Base-by-base conservation (phyloP, 2,888 invertebrate genomes). In the Dione vanillae region DNA sequence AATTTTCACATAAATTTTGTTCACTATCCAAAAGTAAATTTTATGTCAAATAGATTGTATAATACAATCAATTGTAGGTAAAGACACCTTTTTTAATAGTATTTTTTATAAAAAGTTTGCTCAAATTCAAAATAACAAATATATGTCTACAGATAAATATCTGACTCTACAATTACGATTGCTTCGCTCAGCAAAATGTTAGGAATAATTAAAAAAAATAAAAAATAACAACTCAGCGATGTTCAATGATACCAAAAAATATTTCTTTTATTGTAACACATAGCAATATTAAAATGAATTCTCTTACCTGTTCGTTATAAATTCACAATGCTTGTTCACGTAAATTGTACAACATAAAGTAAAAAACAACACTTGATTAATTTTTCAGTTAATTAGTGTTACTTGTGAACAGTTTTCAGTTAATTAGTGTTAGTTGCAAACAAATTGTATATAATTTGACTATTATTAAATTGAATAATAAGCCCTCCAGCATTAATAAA, bases 401-500 rank as follows among this genome's bases (percentile, higher is more conserved):
- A n/a, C n/a, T n/a, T n/a, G n/a, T n/a, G n/a, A n/a, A n/a, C n/a
- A n/a, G n/a, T n/a, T 27, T 35, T 35, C n/a, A 35, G 12, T 27
- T n/a, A 27, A 52, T 14, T 8, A 52, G 14, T 35, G 1, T 16
- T 54, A 54, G 5, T 27, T 37, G 16, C 11, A 56, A 6, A 37
- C 11, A 40, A 37, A 11, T 37, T 56, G 16, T 56, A 37, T 37
- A 7, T 37, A 56, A 40, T 37, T 56, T 56, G 10, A 11, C 2
- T 35, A 56, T 56, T 56, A 16, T 19, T 56, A 40, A 11, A 16
- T 40, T 16, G 10, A 40, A 56, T 16, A 56, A 56, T 56, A 56
- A 56, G 16, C 11, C 10, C 45, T 61, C 7, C 27, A 35, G 27
- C 45, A 16, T 72, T 76, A 11, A 56, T 56, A 40, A 56, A 56